phyloP scores from a whole-genome alignment of 2,888 invertebrate genomes.

The Caenorhabditis japonica region DNA sequence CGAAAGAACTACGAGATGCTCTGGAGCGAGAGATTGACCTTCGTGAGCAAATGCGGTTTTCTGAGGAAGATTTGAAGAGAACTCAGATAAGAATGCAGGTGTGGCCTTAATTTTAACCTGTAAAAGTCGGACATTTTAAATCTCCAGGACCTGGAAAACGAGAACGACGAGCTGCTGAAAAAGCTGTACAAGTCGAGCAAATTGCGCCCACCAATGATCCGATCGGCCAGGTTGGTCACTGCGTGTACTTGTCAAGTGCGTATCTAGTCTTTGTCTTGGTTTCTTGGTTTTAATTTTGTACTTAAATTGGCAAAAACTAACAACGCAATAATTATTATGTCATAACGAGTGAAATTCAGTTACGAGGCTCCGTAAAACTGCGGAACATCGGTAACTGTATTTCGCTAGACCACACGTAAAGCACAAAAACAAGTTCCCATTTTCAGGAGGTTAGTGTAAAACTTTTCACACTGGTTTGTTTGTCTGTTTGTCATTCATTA shows the following conservation, averaged over 20 bases:
- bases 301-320: conserved; percentile 7
- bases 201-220: conserved; percentile 79
- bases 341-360: too few relatives aligned
- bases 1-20: conserved; percentile 88
- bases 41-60: conserved; percentile 90
- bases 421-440: too few relatives aligned
- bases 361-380: too few relatives aligned
- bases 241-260: conserved; percentile 55
- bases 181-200: conserved; percentile 94
- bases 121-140: not conserved
- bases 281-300: conserved; percentile 3
- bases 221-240: conserved; percentile 65
- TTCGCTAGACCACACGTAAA: too few relatives aligned
- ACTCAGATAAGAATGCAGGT: conserved; percentile 69
- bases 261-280: conserved; percentile 42
- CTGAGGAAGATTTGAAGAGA: conserved; percentile 89
- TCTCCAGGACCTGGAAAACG: conserved; percentile 92
- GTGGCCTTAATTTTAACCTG: not conserved
- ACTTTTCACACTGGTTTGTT: conserved; percentile 19
- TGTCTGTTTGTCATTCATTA: conserved; percentile 3
- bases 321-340: too few relatives aligned
- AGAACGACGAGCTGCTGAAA: conserved; percentile 93
- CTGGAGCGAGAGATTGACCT: conserved; percentile 93
- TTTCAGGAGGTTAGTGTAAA: conserved; percentile 46
- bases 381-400: too few relatives aligned